Evolutionary conservation across 2,113 vertebrate species (phyloP).

Genomic region (Columba janthina): DNA sequence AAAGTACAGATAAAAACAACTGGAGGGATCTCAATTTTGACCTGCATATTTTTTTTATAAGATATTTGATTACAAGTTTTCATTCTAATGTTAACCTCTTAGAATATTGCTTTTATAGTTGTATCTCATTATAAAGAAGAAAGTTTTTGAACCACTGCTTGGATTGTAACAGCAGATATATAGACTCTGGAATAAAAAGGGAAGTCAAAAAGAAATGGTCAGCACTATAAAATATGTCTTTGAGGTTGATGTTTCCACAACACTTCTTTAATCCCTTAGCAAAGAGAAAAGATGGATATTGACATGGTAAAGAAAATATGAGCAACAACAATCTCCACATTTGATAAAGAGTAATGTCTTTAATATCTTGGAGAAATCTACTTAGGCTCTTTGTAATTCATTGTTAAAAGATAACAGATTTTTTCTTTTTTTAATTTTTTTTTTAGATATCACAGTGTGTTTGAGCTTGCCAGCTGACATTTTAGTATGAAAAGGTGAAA

Average conservation of each 20-base stretch:
- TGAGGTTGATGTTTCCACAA: neutral
- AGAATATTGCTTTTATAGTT: neutral
- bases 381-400: neutral
- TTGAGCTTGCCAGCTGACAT: neutral
- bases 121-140: neutral
- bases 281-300: neutral
- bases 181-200: neutral
- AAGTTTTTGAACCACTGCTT: neutral
- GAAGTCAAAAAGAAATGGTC: neutral
- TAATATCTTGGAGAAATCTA: neutral
- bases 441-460: neutral
- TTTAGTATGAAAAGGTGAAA: neutral
- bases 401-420: neutral
- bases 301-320: neutral
- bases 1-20: neutral
- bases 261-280: neutral
- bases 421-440: neutral
- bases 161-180: neutral
- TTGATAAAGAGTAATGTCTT: neutral
- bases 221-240: neutral
- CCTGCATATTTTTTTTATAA: neutral
- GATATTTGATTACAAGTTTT: neutral
- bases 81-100: neutral
- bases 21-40: neutral
- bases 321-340: neutral